phyloP scores from a whole-genome alignment of 1,140 invertebrate species.

The Lepidostoma basale region DNA sequence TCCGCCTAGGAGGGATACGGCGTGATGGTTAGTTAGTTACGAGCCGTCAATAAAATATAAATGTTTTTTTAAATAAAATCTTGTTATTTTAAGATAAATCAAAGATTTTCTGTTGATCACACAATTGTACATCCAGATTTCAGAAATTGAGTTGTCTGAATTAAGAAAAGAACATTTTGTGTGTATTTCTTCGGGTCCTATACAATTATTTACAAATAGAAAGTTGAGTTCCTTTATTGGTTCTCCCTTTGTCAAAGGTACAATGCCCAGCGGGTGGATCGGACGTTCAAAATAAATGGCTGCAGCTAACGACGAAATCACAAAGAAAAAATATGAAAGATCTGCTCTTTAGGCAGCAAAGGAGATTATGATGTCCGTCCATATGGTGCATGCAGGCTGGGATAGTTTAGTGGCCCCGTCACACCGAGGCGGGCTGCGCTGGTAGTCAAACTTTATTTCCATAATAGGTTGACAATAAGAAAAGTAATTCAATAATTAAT shows the following conservation, averaged over 20 bases:
- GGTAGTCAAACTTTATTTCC: neutral
- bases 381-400: slow-evolving; percentile 3
- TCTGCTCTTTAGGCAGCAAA: slow-evolving; percentile 18
- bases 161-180: neutral
- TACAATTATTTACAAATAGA: slow-evolving; percentile 21
- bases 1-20: no score
- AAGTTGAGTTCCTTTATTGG: slow-evolving; percentile 16
- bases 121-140: no score
- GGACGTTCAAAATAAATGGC: slow-evolving; percentile 22
- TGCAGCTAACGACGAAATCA: slow-evolving; percentile 18
- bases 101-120: no score
- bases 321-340: slow-evolving; percentile 16
- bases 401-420: no score
- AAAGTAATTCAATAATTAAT: neutral
- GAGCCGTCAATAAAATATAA: no score
- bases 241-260: slow-evolving; percentile 2
- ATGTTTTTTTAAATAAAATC: no score
- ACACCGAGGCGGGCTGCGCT: neutral
- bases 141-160: neutral
- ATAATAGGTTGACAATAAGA: neutral
- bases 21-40: no score
- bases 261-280: slow-evolving; percentile 19
- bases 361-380: slow-evolving; percentile 28
- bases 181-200: neutral
- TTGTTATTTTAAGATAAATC: no score